Conservation (phyloP, 1,140 invertebrate species). For the Macrosteles quadrilineatus region DNA sequence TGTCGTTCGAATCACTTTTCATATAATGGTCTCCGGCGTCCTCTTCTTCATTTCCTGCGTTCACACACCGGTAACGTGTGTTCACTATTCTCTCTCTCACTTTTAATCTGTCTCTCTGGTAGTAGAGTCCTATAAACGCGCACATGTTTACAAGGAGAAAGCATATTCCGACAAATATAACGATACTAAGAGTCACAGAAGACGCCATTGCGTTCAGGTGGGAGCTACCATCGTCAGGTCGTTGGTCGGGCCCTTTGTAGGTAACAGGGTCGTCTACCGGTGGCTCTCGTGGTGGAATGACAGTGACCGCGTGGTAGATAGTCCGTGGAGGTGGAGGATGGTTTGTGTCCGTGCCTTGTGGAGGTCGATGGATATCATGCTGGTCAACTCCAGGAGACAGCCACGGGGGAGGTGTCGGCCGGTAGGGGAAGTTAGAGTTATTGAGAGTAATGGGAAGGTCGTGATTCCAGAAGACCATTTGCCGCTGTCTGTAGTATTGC, state of each 20-base stretch:
- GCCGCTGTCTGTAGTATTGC: conserved; percentile 62
- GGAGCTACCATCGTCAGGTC: not conserved
- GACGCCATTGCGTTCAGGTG: not conserved
- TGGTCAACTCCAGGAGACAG: not conserved
- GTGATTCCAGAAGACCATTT: conserved; percentile 74
- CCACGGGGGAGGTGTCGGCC: not conserved
- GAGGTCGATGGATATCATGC: not conserved
- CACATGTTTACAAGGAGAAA: conserved; percentile 83
- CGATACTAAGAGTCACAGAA: conserved; percentile 61
- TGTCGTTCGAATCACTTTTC: conserved; percentile 43
- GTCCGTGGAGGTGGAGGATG: not conserved
- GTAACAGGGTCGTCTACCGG: not conserved
- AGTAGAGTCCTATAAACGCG: conserved; percentile 74
- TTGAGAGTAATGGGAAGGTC: conserved; percentile 61
- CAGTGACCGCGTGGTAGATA: not conserved
- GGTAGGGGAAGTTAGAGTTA: conserved; percentile 44
- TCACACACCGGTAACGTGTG: conserved; percentile 50
- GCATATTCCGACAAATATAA: conserved; percentile 73
- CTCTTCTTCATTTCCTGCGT: conserved; percentile 30
- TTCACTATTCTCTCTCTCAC: conserved; percentile 50
- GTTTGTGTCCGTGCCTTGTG: not conserved
- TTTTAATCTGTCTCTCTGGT: conserved; percentile 65
- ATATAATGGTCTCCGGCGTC: conserved; percentile 40
- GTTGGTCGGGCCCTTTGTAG: not conserved
- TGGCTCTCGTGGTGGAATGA: not conserved